Evolutionary conservation across 1,140 invertebrate genomes (phyloP).

Genomic region (Pseudoatta argentina): DNA sequence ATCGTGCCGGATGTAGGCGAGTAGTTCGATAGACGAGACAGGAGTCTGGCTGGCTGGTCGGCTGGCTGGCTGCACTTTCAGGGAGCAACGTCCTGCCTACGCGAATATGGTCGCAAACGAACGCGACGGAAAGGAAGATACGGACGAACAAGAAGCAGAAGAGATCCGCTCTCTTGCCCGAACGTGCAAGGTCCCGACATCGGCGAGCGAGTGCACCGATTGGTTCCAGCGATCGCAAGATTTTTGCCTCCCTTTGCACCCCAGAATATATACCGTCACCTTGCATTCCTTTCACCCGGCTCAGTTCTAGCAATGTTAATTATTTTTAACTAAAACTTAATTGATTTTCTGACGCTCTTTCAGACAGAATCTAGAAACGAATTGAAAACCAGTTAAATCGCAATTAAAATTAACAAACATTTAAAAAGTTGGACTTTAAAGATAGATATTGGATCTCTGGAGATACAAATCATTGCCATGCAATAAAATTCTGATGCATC

Average conservation of each 20-base stretch:
- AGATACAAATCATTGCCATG: background rate
- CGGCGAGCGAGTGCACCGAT: slow-evolving; percentile 44
- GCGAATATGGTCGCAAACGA: slow-evolving; percentile 69
- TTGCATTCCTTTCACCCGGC: background rate
- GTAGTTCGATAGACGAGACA: slow-evolving; percentile 69
- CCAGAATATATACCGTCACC: background rate
- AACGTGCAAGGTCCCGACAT: slow-evolving; percentile 11
- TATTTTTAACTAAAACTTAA: background rate
- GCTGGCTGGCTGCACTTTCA: slow-evolving; percentile 56
- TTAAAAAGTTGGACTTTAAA: background rate
- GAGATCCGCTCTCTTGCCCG: slow-evolving; percentile 42
- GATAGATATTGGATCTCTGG: background rate
- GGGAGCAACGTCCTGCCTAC: slow-evolving; percentile 78
- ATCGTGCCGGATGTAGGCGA: slow-evolving; percentile 73
- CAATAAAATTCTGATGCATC: background rate
- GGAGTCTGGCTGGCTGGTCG: slow-evolving; percentile 46
- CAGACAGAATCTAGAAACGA: background rate
- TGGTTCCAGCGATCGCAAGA: slow-evolving; percentile 54
- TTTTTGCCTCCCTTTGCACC: slow-evolving; percentile 54
- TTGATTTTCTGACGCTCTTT: background rate
- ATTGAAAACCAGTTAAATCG: background rate
- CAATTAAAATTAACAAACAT: background rate
- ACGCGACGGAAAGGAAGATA: slow-evolving; percentile 47
- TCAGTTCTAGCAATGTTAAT: background rate
- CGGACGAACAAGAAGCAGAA: slow-evolving; percentile 63